A percentile compares a stretch with the other conserved stretches of the same genome.
Evolutionary conservation across 2,888 invertebrate genomes (phyloP).

Genomic region (Ennomos quercinarius): DNA sequence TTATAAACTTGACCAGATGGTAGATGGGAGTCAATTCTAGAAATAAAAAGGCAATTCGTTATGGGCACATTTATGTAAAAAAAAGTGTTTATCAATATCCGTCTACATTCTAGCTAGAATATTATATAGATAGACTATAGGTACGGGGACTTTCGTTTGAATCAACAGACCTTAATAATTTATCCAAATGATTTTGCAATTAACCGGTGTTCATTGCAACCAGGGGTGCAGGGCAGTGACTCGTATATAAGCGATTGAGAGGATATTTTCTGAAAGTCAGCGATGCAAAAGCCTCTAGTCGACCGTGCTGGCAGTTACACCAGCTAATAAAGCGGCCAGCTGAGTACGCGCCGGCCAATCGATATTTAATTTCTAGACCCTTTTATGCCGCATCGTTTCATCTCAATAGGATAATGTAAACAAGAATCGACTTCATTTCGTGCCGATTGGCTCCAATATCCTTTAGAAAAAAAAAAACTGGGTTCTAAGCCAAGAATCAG

Average conservation of each 20-base stretch:
- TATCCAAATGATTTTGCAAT: constrained; percentile 25
- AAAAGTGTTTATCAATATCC: not conserved
- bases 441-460: not conserved
- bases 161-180: constrained; percentile 9
- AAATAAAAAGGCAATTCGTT: constrained; percentile 3
- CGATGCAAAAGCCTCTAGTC: constrained; percentile 71
- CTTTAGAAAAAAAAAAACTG: no score
- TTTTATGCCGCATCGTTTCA: constrained; percentile 48
- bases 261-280: constrained; percentile 67
- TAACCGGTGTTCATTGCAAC: constrained; percentile 28
- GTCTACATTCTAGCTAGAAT: no score
- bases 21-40: constrained; percentile 9
- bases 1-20: constrained; percentile 26
- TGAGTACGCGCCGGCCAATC: constrained; percentile 67
- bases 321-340: constrained; percentile 64
- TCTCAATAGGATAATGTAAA: constrained; percentile 43
- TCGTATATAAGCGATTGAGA: constrained; percentile 71
- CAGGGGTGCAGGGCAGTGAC: constrained; percentile 67
- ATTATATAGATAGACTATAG: no score
- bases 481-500: no score
- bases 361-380: constrained; percentile 61
- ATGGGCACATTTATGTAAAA: not conserved
- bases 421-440: constrained; percentile 13
- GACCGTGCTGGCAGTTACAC: constrained; percentile 59
- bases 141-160: not conserved